Percentiles rank a stretch among this genome's conserved stretches.
These are phyloP conservation scores for Gymnoscelis rufifasciata DNA, from an alignment of 2,888 invertebrate species.

Conservation along the genomic window DNA sequence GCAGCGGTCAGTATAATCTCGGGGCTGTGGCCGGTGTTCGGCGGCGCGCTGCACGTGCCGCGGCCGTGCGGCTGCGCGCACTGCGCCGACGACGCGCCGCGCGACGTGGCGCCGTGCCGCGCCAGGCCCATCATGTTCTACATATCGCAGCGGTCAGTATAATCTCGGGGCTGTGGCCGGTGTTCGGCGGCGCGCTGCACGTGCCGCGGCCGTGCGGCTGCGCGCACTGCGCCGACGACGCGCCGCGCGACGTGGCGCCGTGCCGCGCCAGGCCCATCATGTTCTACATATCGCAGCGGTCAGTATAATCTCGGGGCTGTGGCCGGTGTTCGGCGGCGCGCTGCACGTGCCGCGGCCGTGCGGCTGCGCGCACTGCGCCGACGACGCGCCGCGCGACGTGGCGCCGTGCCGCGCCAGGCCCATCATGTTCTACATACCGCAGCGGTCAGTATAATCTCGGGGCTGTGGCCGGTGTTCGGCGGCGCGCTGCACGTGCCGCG, in stretches of 20 bases:
- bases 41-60: constrained; percentile 85
- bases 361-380: constrained; percentile 64
- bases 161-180: neutral
- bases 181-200: constrained; percentile 86
- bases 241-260: constrained; percentile 33
- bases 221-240: constrained; percentile 61
- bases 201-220: constrained; percentile 79
- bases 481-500: constrained; percentile 82
- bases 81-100: constrained; percentile 54
- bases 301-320: neutral
- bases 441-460: constrained; percentile 76
- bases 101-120: constrained; percentile 46
- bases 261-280: constrained; percentile 83
- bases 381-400: constrained; percentile 41
- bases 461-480: too few species aligned
- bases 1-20: constrained; percentile 76
- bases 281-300: constrained; percentile 95
- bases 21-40: constrained; percentile 65
- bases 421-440: constrained; percentile 95
- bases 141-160: constrained; percentile 86
- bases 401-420: constrained; percentile 74
- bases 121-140: constrained; percentile 90
- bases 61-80: constrained; percentile 72
- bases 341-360: constrained; percentile 82
- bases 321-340: constrained; percentile 83